phyloP scores from a whole-genome alignment of 2,797 vertebrate species.

The Linurgus olivaceus region DNA sequence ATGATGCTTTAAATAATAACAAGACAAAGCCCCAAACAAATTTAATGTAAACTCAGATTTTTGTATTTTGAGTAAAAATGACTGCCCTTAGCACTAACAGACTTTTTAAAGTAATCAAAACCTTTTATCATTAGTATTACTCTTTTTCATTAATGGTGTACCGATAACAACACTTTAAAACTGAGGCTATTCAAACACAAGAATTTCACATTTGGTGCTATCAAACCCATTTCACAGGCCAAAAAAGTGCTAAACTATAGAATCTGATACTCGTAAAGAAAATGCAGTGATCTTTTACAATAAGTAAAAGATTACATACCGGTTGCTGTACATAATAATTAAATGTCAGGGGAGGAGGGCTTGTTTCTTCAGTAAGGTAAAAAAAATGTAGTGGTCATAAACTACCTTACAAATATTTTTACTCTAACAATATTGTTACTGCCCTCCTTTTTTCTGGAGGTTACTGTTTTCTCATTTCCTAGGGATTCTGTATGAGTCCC shows the following conservation, averaged over 20 bases:
- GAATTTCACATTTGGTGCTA: background rate
- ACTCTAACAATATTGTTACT: too few relatives aligned
- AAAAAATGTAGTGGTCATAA: background rate
- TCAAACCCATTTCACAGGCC: background rate
- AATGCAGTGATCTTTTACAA: background rate
- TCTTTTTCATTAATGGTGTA: background rate
- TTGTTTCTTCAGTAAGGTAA: background rate
- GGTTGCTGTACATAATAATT: background rate
- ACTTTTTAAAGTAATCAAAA: background rate
- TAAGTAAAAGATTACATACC: background rate
- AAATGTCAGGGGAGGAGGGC: rapidly evolving
- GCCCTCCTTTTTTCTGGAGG: background rate
- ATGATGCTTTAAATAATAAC: background rate
- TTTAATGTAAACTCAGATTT: rapidly evolving
- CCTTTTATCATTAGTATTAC: background rate
- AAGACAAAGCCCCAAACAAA: rapidly evolving
- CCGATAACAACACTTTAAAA: background rate
- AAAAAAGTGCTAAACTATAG: background rate
- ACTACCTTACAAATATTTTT: background rate
- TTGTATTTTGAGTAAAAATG: background rate
- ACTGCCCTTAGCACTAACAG: rapidly evolving
- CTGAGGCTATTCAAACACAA: rapidly evolving
- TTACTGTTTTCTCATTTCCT: background rate
- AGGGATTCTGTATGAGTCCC: rapidly evolving
- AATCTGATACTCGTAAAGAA: background rate